phyloP scores from a whole-genome alignment of 1,140 invertebrate genomes.

The Mercenaria mercenaria region DNA sequence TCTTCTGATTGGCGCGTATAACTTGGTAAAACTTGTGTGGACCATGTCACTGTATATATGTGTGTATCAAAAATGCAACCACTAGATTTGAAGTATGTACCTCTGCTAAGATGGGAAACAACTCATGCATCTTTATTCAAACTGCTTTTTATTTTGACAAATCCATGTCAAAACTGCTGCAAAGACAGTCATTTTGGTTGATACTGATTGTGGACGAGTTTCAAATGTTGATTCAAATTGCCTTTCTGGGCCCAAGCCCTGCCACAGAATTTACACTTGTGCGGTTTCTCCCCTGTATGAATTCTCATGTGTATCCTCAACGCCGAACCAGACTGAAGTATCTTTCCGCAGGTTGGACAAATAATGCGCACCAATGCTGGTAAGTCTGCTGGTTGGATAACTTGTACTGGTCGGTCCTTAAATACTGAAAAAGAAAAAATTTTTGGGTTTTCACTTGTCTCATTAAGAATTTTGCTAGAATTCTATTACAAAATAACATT shows the following conservation, averaged over 20 bases:
- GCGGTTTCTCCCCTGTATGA: conserved; percentile 42
- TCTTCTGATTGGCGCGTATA: too few species aligned
- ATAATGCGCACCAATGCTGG: background rate
- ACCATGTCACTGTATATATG: too few species aligned
- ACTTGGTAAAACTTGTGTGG: too few species aligned
- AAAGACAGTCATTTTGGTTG: background rate
- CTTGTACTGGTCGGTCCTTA: background rate
- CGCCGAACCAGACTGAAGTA: conserved; percentile 22
- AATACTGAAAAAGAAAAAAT: background rate
- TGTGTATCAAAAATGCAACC: too few species aligned
- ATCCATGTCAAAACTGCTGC: too few species aligned
- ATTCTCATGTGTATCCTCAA: conserved; percentile 30
- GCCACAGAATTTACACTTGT: conserved; percentile 13
- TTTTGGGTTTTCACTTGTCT: too few species aligned
- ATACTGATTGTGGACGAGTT: background rate
- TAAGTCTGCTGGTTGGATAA: background rate
- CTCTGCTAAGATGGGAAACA: too few species aligned
- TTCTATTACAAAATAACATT: too few species aligned
- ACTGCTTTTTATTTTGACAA: too few species aligned
- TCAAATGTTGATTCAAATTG: conserved; percentile 13
- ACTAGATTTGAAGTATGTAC: too few species aligned
- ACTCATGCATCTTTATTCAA: too few species aligned
- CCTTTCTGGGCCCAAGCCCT: conserved; percentile 27
- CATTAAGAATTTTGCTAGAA: too few species aligned
- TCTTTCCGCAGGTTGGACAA: background rate